Base-by-base conservation (phyloP, 2,888 invertebrate genomes). In the Sinopyrophorus schimmeli region DNA sequence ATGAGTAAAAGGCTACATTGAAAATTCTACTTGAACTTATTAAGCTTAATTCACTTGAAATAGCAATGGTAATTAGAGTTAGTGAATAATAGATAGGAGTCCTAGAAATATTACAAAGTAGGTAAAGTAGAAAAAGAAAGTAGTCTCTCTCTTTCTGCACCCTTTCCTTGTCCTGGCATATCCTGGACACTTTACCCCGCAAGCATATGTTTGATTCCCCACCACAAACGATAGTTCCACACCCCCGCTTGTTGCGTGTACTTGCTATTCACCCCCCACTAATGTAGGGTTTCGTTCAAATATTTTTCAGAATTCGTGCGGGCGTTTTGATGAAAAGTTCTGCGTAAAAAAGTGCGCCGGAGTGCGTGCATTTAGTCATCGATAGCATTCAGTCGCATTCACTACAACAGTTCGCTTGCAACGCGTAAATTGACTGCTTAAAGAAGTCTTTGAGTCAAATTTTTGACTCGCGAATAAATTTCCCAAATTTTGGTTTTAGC, bases 291-390 rank as follows among this genome's bases (percentile, higher is more conserved):
- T 64, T 67, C 67, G 67, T 65, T 67, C 40, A 67, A 70, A 65
- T 65, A 68, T 70, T 71, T 71, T 72, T 70, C 70, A 69, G 71
- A 72, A 71, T 68, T 69, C 66, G 68, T 67, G 67, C 65, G 67
- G 68, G 66, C 69, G 70, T 71, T 73, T 72, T 70, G 70, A 69
- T 65, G 71, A 70, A 70, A 72, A 72, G 66, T 70, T 62, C 65
- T 62, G 63, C 55, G 57, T 53, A 55, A 53, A 57, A 57, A 57
- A 58, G 54, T 54, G 49, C 53, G 54, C 54, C 58, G 51, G 49
- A 44, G 55, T 55, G 54, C 54, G 55, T 58, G 58, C 58, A 58
- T 55, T 52, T 57, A 53, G 48, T 48, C 49, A 49, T 49, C 49
- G 49, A 49, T 49, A 49, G 49, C 49, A 49, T 49, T 44, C 49